Conservation (phyloP, 2,888 invertebrate species). For the Chironomus tentans region DNA sequence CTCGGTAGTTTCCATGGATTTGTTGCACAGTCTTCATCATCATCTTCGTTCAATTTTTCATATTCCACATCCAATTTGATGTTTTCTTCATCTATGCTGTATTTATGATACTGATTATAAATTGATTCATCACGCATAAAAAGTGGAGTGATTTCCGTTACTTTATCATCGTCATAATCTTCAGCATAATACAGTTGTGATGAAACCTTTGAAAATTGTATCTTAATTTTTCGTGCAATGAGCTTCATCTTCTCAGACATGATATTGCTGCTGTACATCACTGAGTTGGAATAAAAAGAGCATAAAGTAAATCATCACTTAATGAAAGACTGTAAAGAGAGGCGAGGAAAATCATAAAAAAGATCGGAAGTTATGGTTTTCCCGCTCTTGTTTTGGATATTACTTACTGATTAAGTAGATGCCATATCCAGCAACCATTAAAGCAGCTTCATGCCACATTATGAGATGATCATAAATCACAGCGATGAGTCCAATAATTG, state of each 20-base stretch:
- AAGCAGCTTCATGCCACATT: slow-evolving; percentile 66
- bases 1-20: slow-evolving; percentile 43
- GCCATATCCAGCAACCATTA: slow-evolving; percentile 59
- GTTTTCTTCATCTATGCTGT: slow-evolving; percentile 32
- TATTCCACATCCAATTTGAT: background rate
- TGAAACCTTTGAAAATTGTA: slow-evolving; percentile 31
- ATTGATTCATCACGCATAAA: slow-evolving; percentile 32
- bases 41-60: background rate
- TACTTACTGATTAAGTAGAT: slow-evolving; percentile 60
- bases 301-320: background rate
- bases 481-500: slow-evolving; percentile 59
- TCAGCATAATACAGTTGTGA: background rate
- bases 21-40: slow-evolving; percentile 31
- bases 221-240: slow-evolving; percentile 49
- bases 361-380: too few relatives aligned
- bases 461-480: slow-evolving; percentile 61
- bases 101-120: background rate
- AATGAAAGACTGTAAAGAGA: background rate
- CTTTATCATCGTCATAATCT: slow-evolving; percentile 28
- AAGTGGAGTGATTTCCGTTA: slow-evolving; percentile 43
- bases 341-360: background rate
- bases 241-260: slow-evolving; percentile 47
- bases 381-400: slow-evolving; percentile 27
- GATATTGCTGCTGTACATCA: slow-evolving; percentile 57
- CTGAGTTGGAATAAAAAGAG: slow-evolving; percentile 38